Evolutionary conservation across 2,888 invertebrate species (phyloP), one percentile per base, ranked within the genome.

Genomic region (Archips crataeganus): DNA sequence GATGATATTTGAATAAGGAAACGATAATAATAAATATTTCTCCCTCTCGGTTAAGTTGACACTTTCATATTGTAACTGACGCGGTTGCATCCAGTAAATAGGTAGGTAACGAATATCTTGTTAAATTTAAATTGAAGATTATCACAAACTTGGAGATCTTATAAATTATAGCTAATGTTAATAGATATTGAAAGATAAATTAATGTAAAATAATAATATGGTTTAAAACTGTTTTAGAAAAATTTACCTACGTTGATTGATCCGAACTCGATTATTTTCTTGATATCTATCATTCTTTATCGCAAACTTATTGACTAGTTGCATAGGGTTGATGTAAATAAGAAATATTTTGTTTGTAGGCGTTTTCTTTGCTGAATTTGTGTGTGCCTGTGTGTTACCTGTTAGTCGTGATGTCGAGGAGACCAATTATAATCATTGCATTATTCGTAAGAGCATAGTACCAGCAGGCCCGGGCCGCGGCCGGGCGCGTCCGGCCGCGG

Each of bases 101-200:
- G 94, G 90, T 94, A 94, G 94, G 90, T 90, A 92, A 91, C 88
- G 81, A 91, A 93, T 92, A 90, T 91, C 91, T 93, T 93, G 94
- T 94, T 94, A 93, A 88, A 92, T 90, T 90, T 88, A 91, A 90
- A 91, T 90, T 83, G 88, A 90, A 82, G 82, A 91, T 91, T 93
- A 92, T 94, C 88, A 91, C 85, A 91, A 91, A 91, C 91, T 92
- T 88, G 90, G 87, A 90, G 89, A 90, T 92, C 91, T 91, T 90
- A 92, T 90, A 90, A 92, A 93, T 90, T 93, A 93, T 94, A 93
- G 92, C 90, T 92, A 92, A 93, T 92, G 93, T 94, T 94, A 92
- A 93, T 91, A 93, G 90, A 84, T 92, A 91, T 89, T 90, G 87
- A 90, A 93, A 90, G 83, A 92, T 90, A 87, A 80, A 90, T 83